phyloP scores from a whole-genome alignment of 2,113 vertebrate genomes.

The Percopsis transmontana region DNA sequence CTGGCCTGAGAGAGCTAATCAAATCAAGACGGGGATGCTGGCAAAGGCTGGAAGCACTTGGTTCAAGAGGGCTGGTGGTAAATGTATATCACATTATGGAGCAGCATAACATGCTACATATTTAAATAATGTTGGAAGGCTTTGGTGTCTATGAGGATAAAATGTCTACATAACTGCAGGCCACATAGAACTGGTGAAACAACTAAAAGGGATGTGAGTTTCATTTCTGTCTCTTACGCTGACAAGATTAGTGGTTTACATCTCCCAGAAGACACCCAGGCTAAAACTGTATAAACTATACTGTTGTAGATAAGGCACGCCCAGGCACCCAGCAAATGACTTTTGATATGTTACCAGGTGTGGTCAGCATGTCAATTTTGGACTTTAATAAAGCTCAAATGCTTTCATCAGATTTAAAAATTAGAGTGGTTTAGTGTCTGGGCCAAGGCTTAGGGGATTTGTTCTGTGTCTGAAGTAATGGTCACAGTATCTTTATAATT shows the following conservation, averaged over 20 bases:
- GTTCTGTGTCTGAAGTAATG: slow-evolving; percentile 36
- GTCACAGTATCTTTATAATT: slow-evolving; percentile 53
- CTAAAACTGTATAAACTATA: not conserved
- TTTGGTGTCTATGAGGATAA: not conserved
- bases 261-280: not conserved
- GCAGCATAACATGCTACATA: not conserved
- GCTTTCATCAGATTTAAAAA: slow-evolving; percentile 28
- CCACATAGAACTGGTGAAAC: not conserved
- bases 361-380: not conserved
- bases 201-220: no score
- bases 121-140: slow-evolving; percentile 9
- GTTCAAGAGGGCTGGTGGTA: slow-evolving; percentile 7
- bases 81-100: not conserved
- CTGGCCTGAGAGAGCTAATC: slow-evolving; percentile 54
- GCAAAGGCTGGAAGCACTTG: slow-evolving; percentile 43
- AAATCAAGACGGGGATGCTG: slow-evolving; percentile 52
- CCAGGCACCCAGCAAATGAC: not conserved
- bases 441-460: slow-evolving; percentile 28
- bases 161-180: not conserved
- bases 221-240: not conserved
- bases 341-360: not conserved
- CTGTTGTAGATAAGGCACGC: not conserved
- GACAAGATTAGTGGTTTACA: not conserved
- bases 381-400: not conserved
- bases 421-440: slow-evolving; percentile 27